Evolutionary conservation across 2,113 vertebrate genomes (phyloP).

Genomic region (Myocastor coypus): DNA sequence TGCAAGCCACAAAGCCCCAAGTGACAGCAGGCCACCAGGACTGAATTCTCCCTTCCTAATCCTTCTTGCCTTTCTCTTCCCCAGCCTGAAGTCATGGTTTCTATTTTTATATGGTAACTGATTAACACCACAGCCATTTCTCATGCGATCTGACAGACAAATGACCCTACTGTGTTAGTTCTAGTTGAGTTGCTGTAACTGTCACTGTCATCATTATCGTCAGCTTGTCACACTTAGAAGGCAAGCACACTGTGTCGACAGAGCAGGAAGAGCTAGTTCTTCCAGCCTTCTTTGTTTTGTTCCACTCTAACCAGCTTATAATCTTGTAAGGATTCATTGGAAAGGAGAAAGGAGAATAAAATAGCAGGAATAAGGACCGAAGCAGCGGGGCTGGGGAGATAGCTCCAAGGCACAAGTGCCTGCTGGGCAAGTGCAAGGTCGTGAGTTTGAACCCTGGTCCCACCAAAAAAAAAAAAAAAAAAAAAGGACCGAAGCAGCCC

Average conservation of each 20-base stretch:
- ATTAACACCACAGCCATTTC: conserved; percentile 59
- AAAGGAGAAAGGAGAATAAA: background rate
- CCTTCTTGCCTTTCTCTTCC: background rate
- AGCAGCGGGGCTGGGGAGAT: too few species aligned
- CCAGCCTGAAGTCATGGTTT: background rate
- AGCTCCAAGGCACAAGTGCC: too few species aligned
- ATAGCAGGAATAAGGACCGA: background rate
- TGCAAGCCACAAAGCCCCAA: conserved; percentile 65
- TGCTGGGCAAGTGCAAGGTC: too few species aligned
- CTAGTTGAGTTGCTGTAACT: conserved; percentile 64
- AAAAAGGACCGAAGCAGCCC: too few species aligned
- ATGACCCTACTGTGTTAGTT: conserved; percentile 69
- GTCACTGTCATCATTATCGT: conserved; percentile 57
- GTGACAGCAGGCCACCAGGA: conserved; percentile 67
- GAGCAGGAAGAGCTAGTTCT: conserved; percentile 21
- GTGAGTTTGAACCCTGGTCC: too few species aligned
- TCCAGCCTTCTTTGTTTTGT: conserved; percentile 49
- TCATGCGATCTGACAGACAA: conserved; percentile 65
- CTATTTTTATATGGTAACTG: conserved; percentile 63
- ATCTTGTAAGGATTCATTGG: conserved; percentile 3
- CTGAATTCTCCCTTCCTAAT: conserved; percentile 28
- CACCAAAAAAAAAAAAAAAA: too few species aligned
- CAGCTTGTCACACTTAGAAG: conserved; percentile 52
- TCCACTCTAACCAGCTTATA: conserved; percentile 21
- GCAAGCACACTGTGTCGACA: conserved; percentile 36